Evolutionary conservation across 1,140 invertebrate genomes (phyloP).

Genomic region (Stegodyphus dumicola): DNA sequence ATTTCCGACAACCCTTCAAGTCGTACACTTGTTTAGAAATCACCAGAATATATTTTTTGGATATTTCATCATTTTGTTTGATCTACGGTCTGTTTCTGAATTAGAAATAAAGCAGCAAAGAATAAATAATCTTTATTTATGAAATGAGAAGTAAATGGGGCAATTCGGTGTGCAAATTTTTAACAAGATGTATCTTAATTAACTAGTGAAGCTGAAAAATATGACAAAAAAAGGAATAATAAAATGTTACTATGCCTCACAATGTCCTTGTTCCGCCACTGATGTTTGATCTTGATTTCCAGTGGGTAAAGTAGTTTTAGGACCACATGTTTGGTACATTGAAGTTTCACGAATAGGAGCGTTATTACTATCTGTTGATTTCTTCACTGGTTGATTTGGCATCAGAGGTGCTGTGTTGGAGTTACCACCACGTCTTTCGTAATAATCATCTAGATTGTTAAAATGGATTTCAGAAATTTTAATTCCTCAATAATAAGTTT

Average conservation of each 20-base stretch:
- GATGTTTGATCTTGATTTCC: conserved; percentile 34
- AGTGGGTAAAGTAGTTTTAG: conserved; percentile 33
- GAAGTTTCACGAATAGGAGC: conserved; percentile 55
- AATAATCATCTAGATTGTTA: conserved; percentile 38
- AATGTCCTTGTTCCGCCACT: conserved; percentile 50
- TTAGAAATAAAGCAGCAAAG: too few relatives aligned
- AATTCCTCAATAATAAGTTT: too few relatives aligned
- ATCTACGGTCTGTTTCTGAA: too few relatives aligned
- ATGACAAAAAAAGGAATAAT: neutral
- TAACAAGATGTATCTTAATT: too few relatives aligned
- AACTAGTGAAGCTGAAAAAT: too few relatives aligned
- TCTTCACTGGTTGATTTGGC: conserved; percentile 39
- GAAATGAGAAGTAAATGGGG: too few relatives aligned
- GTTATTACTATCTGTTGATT: conserved; percentile 19
- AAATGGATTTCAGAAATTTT: neutral
- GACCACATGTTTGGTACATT: conserved; percentile 58
- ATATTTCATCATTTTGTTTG: too few relatives aligned
- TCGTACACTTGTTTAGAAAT: too few relatives aligned
- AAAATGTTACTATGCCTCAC: conserved; percentile 61
- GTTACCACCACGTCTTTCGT: conserved; percentile 39
- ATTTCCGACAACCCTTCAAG: too few relatives aligned
- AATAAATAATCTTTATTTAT: too few relatives aligned
- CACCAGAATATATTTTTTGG: too few relatives aligned
- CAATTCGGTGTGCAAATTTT: too few relatives aligned
- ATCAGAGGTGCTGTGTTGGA: conserved; percentile 46